A percentile compares a stretch with the other conserved stretches of the same genome.
Evolutionary conservation across 2,113 vertebrate genomes (phyloP).

Genomic region (Anas platyrhynchos): DNA sequence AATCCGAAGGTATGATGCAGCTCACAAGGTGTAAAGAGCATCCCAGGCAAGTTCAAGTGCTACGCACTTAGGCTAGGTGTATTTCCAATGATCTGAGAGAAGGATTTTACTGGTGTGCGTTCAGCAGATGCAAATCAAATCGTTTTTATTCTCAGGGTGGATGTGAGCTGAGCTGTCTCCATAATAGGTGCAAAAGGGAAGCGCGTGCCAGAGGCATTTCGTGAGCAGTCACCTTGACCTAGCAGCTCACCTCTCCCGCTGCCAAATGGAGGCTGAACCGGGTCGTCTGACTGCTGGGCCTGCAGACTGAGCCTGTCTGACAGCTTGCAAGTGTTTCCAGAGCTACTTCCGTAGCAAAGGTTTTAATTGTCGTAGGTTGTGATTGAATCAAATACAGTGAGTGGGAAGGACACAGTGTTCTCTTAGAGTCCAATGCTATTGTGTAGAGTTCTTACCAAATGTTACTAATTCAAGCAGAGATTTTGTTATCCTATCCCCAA

Average conservation of each 20-base stretch:
- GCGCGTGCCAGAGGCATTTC: not conserved
- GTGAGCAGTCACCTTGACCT: not conserved
- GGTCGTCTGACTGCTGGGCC: not conserved
- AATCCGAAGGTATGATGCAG: not conserved
- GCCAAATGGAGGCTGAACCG: not conserved
- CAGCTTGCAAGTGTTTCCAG: not conserved
- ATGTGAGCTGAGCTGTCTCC: not conserved
- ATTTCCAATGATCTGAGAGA: not conserved
- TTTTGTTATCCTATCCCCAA: constrained; percentile 23
- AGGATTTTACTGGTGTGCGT: not conserved
- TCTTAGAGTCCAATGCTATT: not conserved
- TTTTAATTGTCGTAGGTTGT: not conserved
- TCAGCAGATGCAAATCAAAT: not conserved
- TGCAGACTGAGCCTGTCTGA: not conserved
- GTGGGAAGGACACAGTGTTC: constrained; percentile 30
- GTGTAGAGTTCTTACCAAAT: constrained; percentile 46
- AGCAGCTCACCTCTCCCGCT: not conserved
- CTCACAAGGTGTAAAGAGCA: accelerated
- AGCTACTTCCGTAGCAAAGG: not conserved
- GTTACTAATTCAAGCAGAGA: constrained; percentile 32
- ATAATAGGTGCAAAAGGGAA: not conserved
- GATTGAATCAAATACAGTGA: not conserved
- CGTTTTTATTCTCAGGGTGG: not conserved
- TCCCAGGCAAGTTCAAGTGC: not conserved
- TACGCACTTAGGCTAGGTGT: not conserved